A percentile compares a stretch with the other conserved stretches of the same genome.
Conservation (phyloP, 1,140 invertebrate species). For the Ostrea edulis region DNA sequence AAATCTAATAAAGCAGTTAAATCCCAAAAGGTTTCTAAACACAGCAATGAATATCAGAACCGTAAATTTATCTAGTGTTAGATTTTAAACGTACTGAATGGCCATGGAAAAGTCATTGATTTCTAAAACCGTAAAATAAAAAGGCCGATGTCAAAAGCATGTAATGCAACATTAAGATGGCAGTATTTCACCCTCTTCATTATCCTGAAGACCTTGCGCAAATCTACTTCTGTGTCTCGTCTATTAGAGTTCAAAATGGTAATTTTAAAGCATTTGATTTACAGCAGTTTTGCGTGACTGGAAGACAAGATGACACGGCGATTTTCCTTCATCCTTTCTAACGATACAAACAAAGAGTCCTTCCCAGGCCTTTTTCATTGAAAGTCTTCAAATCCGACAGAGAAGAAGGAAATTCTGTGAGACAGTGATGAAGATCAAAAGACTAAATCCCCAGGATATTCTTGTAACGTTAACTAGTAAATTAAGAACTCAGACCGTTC, state of each 20-base stretch:
- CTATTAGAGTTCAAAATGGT: conserved; percentile 14
- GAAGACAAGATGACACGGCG: conserved; percentile 17
- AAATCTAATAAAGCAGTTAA: too few relatives aligned
- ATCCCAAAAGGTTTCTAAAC: too few relatives aligned
- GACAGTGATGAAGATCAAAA: neutral
- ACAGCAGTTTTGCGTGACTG: conserved; percentile 15
- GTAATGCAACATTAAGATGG: neutral
- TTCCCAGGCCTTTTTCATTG: conserved; percentile 2
- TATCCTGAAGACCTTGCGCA: neutral
- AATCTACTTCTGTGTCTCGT: neutral
- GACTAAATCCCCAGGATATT: neutral
- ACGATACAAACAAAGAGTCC: conserved; percentile 15
- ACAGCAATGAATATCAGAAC: too few relatives aligned
- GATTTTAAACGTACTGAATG: neutral
- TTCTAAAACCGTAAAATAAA: neutral
- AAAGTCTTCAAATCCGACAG: conserved; percentile 36
- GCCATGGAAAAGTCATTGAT: neutral
- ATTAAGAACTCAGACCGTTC: neutral
- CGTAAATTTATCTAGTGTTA: too few relatives aligned
- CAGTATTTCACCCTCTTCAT: neutral
- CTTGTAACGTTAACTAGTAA: neutral
- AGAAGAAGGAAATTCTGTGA: neutral
- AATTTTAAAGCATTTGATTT: conserved; percentile 38
- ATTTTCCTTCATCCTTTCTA: conserved; percentile 10
- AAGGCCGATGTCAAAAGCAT: neutral